Evolutionary conservation across 2,888 invertebrate species (phyloP).

Genomic region (Agrochola circellaris): DNA sequence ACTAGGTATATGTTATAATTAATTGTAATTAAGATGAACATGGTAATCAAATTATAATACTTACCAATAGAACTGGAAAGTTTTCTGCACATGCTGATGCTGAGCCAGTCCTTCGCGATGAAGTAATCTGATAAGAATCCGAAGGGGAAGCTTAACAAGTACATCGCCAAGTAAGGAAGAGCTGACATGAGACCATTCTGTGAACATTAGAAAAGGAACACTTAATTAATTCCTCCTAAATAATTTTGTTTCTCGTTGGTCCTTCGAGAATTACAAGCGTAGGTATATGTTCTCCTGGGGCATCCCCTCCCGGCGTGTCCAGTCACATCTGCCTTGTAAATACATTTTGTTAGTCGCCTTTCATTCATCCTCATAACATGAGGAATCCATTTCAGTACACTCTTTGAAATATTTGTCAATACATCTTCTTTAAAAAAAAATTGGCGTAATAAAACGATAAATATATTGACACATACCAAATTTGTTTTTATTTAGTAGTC

Average conservation of each 20-base stretch:
- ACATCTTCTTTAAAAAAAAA: too few relatives aligned
- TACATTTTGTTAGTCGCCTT: too few relatives aligned
- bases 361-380: too few relatives aligned
- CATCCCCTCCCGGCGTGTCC: too few relatives aligned
- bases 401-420: too few relatives aligned
- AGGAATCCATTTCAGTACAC: too few relatives aligned
- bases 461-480: too few relatives aligned
- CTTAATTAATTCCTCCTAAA: background rate
- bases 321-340: too few relatives aligned
- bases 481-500: too few relatives aligned
- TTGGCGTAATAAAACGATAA: too few relatives aligned
- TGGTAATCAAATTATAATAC: background rate
- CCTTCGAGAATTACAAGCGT: background rate
- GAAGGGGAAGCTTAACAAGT: slow-evolving; percentile 90
- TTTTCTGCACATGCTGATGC: slow-evolving; percentile 87
- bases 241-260: background rate
- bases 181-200: slow-evolving; percentile 93
- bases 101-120: slow-evolving; percentile 88
- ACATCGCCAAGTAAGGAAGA: slow-evolving; percentile 93
- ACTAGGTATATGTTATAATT: too few relatives aligned
- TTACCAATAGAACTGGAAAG: slow-evolving; percentile 81
- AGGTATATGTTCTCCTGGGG: too few relatives aligned
- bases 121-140: slow-evolving; percentile 92
- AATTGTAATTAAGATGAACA: background rate
- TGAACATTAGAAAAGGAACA: slow-evolving; percentile 4